Conservation (phyloP, 2,888 invertebrate species). For the Hesperia comma region DNA sequence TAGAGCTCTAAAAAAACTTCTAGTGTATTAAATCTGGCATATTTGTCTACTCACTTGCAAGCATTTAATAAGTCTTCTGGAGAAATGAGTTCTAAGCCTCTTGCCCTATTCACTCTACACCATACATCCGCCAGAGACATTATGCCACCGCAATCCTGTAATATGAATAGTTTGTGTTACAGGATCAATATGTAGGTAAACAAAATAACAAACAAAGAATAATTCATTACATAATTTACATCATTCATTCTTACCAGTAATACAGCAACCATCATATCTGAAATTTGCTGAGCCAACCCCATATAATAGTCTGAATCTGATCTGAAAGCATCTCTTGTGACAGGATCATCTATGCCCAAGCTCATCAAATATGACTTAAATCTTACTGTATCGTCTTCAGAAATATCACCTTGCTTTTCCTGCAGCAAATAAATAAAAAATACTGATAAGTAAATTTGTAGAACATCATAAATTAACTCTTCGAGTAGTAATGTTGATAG, state of each 20-base stretch:
- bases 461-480: too few relatives aligned
- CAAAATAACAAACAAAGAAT: neutral
- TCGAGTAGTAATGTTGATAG: too few relatives aligned
- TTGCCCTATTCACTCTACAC: constrained; percentile 97
- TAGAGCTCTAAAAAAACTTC: too few relatives aligned
- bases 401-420: constrained; percentile 97
- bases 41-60: constrained; percentile 84
- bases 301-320: constrained; percentile 93
- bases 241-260: constrained; percentile 85
- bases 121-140: constrained; percentile 98
- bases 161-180: constrained; percentile 11
- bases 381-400: constrained; percentile 97
- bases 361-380: constrained; percentile 98
- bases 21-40: too few relatives aligned
- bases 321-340: constrained; percentile 95
- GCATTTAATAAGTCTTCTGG: constrained; percentile 98
- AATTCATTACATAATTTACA: neutral
- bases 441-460: too few relatives aligned
- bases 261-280: constrained; percentile 91
- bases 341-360: constrained; percentile 98
- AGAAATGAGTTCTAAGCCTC: constrained; percentile 97
- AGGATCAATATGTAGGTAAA: neutral
- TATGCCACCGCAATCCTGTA: constrained; percentile 95
- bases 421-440: constrained; percentile 56
- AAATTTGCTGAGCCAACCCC: constrained; percentile 93